Percentiles rank a stretch among this genome's conserved stretches.
These are phyloP conservation scores for Metopolophium dirhodum DNA, from an alignment of 1,140 invertebrate genomes.

Conservation along the genomic window DNA sequence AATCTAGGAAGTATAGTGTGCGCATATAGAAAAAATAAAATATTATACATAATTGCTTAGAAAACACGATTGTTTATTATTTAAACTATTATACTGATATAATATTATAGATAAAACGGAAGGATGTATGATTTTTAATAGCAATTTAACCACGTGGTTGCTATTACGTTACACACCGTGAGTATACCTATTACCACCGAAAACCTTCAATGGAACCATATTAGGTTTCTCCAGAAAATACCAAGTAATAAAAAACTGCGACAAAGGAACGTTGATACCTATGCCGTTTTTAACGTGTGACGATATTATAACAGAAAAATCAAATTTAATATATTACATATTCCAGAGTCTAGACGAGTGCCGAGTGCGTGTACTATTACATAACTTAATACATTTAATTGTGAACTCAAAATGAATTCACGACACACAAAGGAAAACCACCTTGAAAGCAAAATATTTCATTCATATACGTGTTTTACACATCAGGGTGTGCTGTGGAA, in stretches of 20 bases:
- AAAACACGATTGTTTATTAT: not conserved
- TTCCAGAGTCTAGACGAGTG: not conserved
- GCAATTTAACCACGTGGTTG: not conserved
- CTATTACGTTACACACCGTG: not conserved
- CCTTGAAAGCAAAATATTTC: not conserved
- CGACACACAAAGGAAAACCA: not conserved
- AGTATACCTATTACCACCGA: not conserved
- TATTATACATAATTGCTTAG: not conserved
- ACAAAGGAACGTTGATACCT: not conserved
- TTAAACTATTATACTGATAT: not conserved
- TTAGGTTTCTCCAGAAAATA: not conserved
- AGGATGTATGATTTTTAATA: not conserved
- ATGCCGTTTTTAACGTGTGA: not conserved
- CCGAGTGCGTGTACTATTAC: not conserved
- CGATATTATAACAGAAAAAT: not conserved
- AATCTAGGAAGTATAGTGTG: not conserved
- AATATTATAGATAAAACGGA: not conserved
- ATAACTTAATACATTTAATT: conserved; percentile 10
- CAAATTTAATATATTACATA: not conserved
- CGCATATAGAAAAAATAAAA: not conserved
- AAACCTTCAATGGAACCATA: not conserved
- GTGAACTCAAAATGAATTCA: not conserved
- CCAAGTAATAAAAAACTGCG: not conserved
- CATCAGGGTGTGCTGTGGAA: not conserved
- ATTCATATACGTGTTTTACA: not conserved